phyloP scores from a whole-genome alignment of 2,888 invertebrate genomes.

The Andrena marginata region DNA sequence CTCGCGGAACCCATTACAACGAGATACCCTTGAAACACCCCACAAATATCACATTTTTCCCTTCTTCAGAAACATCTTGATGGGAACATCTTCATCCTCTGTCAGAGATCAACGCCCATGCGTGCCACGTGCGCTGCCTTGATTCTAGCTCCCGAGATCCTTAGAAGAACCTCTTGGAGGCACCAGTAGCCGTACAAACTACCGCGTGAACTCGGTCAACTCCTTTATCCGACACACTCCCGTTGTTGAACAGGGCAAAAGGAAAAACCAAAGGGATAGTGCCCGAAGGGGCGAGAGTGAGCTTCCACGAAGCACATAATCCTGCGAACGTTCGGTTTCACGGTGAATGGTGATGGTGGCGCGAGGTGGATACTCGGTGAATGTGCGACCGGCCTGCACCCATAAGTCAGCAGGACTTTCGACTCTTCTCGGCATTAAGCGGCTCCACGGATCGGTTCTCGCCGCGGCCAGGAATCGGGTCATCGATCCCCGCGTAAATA shows the following conservation, averaged over 20 bases:
- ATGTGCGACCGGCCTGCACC: slow-evolving; percentile 13
- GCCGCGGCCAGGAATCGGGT: slow-evolving; percentile 46
- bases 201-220: slow-evolving; percentile 15
- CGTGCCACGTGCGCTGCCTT: not conserved
- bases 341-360: not conserved
- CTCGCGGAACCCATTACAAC: too few relatives aligned
- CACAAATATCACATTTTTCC: not conserved
- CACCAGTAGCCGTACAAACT: slow-evolving; percentile 6
- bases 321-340: not conserved
- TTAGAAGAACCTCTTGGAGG: too few relatives aligned
- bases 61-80: too few relatives aligned
- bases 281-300: slow-evolving; percentile 1
- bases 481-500: slow-evolving; percentile 57
- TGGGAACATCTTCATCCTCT: too few relatives aligned
- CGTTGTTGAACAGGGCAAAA: not conserved
- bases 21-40: not conserved
- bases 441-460: slow-evolving; percentile 18
- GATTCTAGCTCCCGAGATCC: not conserved
- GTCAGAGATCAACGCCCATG: too few relatives aligned
- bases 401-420: slow-evolving; percentile 49
- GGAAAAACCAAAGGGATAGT: slow-evolving; percentile 1
- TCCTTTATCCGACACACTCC: slow-evolving; percentile 18
- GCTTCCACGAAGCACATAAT: slow-evolving; percentile 17
- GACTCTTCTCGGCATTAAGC: slow-evolving; percentile 36
- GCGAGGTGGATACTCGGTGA: slow-evolving; percentile 1